A percentile compares a stretch with the other conserved stretches of the same genome.
These are phyloP conservation scores for Ceriagrion tenellum DNA, from an alignment of 2,888 invertebrate species.

Conservation along the genomic window DNA sequence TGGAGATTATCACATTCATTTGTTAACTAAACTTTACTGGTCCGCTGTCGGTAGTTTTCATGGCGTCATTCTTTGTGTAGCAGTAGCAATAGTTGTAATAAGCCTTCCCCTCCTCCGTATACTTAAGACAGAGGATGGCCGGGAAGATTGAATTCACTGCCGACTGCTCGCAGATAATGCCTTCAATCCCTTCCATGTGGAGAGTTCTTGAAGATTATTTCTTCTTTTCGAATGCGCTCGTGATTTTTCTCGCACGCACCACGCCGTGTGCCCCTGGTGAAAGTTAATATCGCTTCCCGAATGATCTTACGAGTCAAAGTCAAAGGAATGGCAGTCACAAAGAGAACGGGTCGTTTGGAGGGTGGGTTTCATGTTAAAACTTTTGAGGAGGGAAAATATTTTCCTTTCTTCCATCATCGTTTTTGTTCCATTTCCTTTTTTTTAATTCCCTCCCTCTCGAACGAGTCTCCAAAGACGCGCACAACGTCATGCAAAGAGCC, in stretches of 20 bases:
- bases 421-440: neutral
- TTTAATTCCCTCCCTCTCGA: neutral
- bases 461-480: neutral
- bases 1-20: neutral
- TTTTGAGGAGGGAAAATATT: constrained; percentile 10
- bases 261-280: neutral
- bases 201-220: constrained; percentile 2
- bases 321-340: constrained; percentile 7
- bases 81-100: neutral
- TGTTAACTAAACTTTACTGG: neutral
- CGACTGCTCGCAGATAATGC: neutral
- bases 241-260: neutral
- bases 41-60: neutral
- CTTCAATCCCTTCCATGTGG: neutral
- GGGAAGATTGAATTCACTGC: neutral
- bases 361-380: constrained; percentile 26
- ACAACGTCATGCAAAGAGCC: neutral
- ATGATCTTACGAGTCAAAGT: constrained; percentile 34
- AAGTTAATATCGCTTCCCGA: constrained; percentile 49
- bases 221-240: neutral
- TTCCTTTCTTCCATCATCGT: neutral
- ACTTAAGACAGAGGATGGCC: neutral
- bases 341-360: neutral
- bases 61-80: neutral
- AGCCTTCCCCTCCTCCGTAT: neutral